These are phyloP conservation scores for Chironomus tepperi DNA, from an alignment of 1,140 invertebrate species.

Conservation along the genomic window DNA sequence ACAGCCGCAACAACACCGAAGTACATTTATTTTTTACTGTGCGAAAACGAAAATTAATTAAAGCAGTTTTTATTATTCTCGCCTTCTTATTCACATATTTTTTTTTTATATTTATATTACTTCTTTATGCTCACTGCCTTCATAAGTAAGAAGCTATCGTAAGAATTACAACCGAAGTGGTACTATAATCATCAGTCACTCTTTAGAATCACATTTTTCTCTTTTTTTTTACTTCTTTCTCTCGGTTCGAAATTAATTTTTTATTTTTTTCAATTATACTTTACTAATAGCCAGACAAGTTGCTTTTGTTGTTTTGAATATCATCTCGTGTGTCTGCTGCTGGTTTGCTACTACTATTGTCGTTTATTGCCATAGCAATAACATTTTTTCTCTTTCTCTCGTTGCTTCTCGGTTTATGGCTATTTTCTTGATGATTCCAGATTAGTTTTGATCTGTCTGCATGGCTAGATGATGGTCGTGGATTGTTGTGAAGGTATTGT, in stretches of 20 bases:
- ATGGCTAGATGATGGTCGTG: too few relatives aligned
- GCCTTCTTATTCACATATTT: slow-evolving; percentile 2
- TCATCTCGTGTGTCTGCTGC: neutral
- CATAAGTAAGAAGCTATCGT: neutral
- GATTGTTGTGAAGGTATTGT: too few relatives aligned
- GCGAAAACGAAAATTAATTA: slow-evolving; percentile 22
- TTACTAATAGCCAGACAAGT: slow-evolving; percentile 23
- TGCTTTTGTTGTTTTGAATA: neutral
- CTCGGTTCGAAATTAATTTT: slow-evolving; percentile 16
- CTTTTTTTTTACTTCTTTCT: neutral
- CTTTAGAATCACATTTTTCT: slow-evolving; percentile 12
- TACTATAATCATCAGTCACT: slow-evolving; percentile 16
- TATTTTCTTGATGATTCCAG: too few relatives aligned
- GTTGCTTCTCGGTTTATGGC: neutral
- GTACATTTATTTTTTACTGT: slow-evolving; percentile 16
- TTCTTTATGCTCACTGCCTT: slow-evolving; percentile 7
- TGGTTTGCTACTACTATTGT: neutral
- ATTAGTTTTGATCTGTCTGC: too few relatives aligned
- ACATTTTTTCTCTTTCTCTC: neutral
- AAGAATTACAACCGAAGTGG: neutral
- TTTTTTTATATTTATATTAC: slow-evolving; percentile 15
- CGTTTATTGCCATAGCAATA: slow-evolving; percentile 16
- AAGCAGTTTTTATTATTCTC: slow-evolving; percentile 21
- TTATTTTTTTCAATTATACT: slow-evolving; percentile 18
- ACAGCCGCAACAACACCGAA: neutral